phyloP scores from a whole-genome alignment of 2,888 invertebrate genomes.

The Marasmarcha lunaedactyla region DNA sequence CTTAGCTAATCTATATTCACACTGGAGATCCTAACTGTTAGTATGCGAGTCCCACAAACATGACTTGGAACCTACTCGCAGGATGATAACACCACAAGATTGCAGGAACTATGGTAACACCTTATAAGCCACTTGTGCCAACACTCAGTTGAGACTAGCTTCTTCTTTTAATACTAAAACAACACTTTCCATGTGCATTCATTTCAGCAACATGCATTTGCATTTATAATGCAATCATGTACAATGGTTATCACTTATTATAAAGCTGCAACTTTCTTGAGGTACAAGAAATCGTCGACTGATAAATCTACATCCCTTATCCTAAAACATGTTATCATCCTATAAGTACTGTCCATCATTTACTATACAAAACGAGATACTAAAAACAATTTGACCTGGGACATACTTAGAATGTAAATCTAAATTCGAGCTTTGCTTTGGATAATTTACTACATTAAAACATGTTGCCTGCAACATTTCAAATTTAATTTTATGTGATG shows the following conservation, averaged over 20 bases:
- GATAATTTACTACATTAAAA: background rate
- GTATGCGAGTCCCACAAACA: constrained; percentile 22
- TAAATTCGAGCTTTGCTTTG: constrained; percentile 1
- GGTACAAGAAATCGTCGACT: background rate
- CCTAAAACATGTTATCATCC: constrained; percentile 1
- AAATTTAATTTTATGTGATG: background rate
- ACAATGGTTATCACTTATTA: too few species aligned
- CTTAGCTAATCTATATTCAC: constrained; percentile 26
- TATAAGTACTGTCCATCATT: background rate
- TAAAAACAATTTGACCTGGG: background rate
- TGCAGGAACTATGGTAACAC: background rate
- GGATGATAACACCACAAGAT: background rate
- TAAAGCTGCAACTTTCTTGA: too few species aligned
- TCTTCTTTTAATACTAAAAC: background rate
- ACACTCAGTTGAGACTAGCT: background rate
- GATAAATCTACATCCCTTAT: background rate
- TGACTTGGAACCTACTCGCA: background rate
- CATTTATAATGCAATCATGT: too few species aligned
- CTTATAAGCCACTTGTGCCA: background rate
- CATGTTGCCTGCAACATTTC: background rate
- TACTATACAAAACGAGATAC: constrained; percentile 1
- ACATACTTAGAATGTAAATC: background rate
- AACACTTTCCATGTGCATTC: background rate
- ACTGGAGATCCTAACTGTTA: constrained; percentile 35
- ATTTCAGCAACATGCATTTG: too few species aligned